Base-by-base conservation (phyloP, 2,797 vertebrate species). In the Silurus aristotelis region DNA sequence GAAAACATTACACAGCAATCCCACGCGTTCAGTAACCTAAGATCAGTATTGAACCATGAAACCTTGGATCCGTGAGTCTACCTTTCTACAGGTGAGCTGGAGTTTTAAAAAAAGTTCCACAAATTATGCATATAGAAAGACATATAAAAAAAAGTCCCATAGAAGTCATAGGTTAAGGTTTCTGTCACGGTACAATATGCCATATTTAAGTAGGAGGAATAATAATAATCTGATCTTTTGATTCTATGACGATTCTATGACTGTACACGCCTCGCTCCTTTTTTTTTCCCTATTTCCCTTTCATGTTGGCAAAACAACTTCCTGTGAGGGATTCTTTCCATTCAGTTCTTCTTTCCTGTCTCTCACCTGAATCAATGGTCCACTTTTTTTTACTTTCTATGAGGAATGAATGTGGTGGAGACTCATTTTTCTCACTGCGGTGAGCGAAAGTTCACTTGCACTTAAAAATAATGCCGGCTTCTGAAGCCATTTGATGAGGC, bases 371-470 rank as follows among this genome's bases (percentile, higher is more conserved):
- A 79, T 31, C 38, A 55, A 60, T 22, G 19, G 43, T 83, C 84
- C 82, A 67, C 86, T 86, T 81, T 82, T 67, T 19, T 86, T 67
- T 27, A 43, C 20, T 72, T 64, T 61, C 87, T 89, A 92, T 92
- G 87, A 83, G 83, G 83, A 90, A 63, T 81, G 80, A 89, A 88
- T 88, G 82, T 63, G 75, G 85, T 20, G 82, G 87, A 82, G 85
- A 92, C 83, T 94, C 90, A 93, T 84, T 60, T 79, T 77, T 91
- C 64, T 87, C 88, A 83, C 85, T 31, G 13, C 43, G 31, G 87
- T 83, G 61, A 93, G 92, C 91, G 93, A 94, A 95, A 95, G 94
- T 94, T 90, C 90, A 90, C 86, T 92, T 25, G 60, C 90, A 88
- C 90, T 71, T 88, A 25, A 43, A 79, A 73, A 38, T 38, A 52